These are phyloP conservation scores for Epinotia ramella DNA, from an alignment of 2,888 invertebrate species.

Conservation along the genomic window DNA sequence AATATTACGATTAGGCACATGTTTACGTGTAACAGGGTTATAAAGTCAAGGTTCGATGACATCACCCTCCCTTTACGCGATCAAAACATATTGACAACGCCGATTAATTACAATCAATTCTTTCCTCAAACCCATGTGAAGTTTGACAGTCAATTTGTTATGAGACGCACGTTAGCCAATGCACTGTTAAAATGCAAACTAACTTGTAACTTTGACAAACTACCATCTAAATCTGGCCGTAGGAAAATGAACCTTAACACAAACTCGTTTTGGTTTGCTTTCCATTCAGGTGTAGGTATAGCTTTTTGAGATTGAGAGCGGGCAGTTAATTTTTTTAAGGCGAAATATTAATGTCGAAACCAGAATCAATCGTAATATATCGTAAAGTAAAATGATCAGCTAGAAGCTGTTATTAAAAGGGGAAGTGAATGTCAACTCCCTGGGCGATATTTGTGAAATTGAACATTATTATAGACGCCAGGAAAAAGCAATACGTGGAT, in stretches of 20 bases:
- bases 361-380: slow-evolving; percentile 62
- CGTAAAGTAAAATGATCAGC: too few relatives aligned
- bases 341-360: slow-evolving; percentile 54
- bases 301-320: slow-evolving; percentile 14
- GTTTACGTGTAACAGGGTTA: slow-evolving; percentile 28
- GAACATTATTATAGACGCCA: too few relatives aligned
- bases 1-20: too few relatives aligned
- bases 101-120: slow-evolving; percentile 44
- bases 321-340: slow-evolving; percentile 38
- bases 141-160: slow-evolving; percentile 44
- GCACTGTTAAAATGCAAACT: slow-evolving; percentile 23
- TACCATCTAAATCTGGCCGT: not conserved
- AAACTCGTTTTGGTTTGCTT: not conserved
- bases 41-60: slow-evolving; percentile 37
- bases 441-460: too few relatives aligned
- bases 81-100: slow-evolving; percentile 37
- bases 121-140: slow-evolving; percentile 40
- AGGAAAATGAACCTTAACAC: slow-evolving; percentile 5
- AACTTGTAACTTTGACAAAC: slow-evolving; percentile 13
- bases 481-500: too few relatives aligned
- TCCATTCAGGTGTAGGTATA: not conserved
- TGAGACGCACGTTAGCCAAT: slow-evolving; percentile 34
- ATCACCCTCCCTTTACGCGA: slow-evolving; percentile 37
- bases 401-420: too few relatives aligned
- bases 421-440: too few relatives aligned